These are phyloP conservation scores for Drosophila bipectinata DNA, from an alignment of 1,140 invertebrate species.

Conservation along the genomic window DNA sequence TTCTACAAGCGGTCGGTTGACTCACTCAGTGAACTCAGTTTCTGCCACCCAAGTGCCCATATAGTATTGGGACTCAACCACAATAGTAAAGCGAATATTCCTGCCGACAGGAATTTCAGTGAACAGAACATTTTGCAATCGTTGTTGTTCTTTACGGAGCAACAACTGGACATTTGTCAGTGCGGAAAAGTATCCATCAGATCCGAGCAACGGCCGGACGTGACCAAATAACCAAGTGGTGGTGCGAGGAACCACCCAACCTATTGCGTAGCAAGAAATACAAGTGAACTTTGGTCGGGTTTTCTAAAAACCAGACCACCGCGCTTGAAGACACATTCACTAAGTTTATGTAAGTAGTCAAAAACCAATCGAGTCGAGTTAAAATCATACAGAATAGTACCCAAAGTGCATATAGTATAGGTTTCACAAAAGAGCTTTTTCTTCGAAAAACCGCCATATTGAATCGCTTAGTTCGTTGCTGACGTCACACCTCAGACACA, in stretches of 20 bases:
- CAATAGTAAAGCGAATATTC: conserved; percentile 15
- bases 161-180: conserved; percentile 56
- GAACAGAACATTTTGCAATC: conserved; percentile 21
- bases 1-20: conserved; percentile 66
- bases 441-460: conserved; percentile 57
- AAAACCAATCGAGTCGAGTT: conserved; percentile 21
- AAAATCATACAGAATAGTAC: conserved; percentile 7
- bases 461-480: conserved; percentile 38
- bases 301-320: conserved; percentile 60
- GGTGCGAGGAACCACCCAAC: conserved; percentile 69
- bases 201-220: conserved; percentile 57
- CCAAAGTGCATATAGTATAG: conserved; percentile 16
- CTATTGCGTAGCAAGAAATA: conserved; percentile 54
- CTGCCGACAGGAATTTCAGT: conserved; percentile 31
- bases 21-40: conserved; percentile 31
- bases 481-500: conserved; percentile 18
- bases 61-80: neutral
- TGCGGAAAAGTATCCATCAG: conserved; percentile 13
- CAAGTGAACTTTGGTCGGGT: conserved; percentile 65
- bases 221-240: conserved; percentile 51
- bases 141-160: conserved; percentile 52
- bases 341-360: conserved; percentile 63
- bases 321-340: conserved; percentile 57
- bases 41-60: neutral
- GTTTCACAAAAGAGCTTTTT: conserved; percentile 25